phyloP scores from a whole-genome alignment of 2,113 vertebrate genomes.

The Ariopsis seemanni region DNA sequence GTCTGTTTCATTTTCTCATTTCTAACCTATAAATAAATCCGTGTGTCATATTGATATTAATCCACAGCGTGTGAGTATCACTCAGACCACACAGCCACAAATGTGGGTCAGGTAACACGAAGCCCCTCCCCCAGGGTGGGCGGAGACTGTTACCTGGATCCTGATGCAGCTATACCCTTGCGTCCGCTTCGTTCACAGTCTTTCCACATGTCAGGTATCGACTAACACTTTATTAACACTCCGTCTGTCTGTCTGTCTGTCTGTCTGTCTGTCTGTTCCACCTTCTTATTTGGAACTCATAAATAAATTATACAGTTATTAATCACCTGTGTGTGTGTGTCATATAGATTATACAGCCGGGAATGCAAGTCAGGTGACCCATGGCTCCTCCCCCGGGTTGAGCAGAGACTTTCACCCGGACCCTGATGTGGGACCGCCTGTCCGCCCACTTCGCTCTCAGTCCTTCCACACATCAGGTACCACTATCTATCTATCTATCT shows the following conservation, averaged over 20 bases:
- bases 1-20: neutral
- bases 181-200: slow-evolving; percentile 59
- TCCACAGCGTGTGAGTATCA: neutral
- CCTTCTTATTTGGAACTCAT: neutral
- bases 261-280: neutral
- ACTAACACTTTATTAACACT: slow-evolving; percentile 26
- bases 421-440: slow-evolving; percentile 39
- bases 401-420: slow-evolving; percentile 60
- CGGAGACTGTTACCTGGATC: slow-evolving; percentile 59
- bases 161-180: slow-evolving; percentile 50
- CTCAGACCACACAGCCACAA: slow-evolving; percentile 62
- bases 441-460: slow-evolving; percentile 57
- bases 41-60: too few relatives aligned
- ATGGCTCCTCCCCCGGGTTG: slow-evolving; percentile 21
- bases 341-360: slow-evolving; percentile 65
- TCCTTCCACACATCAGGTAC: slow-evolving; percentile 67
- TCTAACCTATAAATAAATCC: too few relatives aligned
- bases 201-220: neutral
- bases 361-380: slow-evolving; percentile 60
- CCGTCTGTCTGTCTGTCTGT: neutral
- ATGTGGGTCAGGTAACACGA: slow-evolving; percentile 57
- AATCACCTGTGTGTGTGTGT: neutral
- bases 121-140: slow-evolving; percentile 36
- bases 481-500: too few relatives aligned
- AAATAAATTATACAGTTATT: neutral